Evolutionary conservation across 2,113 vertebrate genomes (phyloP).

Genomic region (Caracal caracal): DNA sequence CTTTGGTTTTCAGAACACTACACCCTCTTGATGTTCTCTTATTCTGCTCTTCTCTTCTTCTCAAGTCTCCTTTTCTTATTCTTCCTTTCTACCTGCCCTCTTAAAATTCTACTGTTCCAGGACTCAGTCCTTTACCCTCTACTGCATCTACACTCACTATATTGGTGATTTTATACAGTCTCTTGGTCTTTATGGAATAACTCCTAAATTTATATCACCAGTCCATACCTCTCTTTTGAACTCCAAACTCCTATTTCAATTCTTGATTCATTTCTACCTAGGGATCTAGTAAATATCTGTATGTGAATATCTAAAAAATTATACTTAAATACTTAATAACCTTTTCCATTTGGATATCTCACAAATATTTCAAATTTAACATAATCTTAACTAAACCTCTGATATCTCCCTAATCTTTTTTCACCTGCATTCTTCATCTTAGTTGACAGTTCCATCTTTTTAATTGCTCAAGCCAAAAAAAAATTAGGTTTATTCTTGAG

Average conservation of each 20-base stretch:
- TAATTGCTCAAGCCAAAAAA: background rate
- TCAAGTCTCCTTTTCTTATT: background rate
- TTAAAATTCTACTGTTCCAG: background rate
- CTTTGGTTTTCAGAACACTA: background rate
- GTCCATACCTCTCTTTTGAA: background rate
- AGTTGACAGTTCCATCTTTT: background rate
- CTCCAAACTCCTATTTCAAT: background rate
- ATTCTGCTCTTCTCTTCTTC: background rate
- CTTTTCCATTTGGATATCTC: background rate
- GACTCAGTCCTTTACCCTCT: background rate
- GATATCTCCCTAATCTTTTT: background rate
- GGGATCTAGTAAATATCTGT: background rate
- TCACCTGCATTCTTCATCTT: background rate
- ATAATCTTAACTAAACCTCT: background rate
- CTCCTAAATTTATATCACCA: background rate
- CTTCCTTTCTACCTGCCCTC: background rate
- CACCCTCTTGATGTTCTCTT: background rate
- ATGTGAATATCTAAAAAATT: background rate
- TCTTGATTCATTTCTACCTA: background rate
- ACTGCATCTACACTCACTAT: accelerated
- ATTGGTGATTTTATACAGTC: background rate
- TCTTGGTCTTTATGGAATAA: background rate
- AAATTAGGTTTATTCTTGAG: background rate
- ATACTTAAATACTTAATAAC: background rate
- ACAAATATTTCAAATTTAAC: background rate